These are phyloP conservation scores for Trichoplusia ni DNA, from an alignment of 1,140 invertebrate species.

Conservation along the genomic window DNA sequence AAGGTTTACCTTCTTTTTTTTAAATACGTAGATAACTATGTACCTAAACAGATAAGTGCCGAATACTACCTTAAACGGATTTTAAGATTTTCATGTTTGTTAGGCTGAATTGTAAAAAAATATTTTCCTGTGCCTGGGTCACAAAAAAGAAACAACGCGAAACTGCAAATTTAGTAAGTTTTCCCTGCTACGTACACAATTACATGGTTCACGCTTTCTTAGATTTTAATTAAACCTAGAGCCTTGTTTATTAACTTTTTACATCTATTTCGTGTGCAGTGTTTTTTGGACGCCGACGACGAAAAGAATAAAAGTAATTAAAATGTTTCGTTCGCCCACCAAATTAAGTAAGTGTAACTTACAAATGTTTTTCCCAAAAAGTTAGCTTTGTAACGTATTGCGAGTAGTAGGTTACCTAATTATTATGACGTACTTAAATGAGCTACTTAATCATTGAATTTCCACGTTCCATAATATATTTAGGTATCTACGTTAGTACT, in stretches of 20 bases:
- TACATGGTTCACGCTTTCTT: conserved; percentile 30
- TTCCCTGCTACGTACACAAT: conserved; percentile 3
- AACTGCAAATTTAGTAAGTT: not conserved
- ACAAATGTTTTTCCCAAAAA: not conserved
- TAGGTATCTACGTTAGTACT: too few species aligned
- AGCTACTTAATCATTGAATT: too few species aligned
- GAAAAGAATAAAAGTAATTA: conserved; percentile 52
- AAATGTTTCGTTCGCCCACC: conserved; percentile 41
- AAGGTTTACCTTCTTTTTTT: too few species aligned
- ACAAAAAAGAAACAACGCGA: too few species aligned
- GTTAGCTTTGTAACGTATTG: not conserved
- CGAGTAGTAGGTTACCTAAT: not conserved
- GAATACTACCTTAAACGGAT: too few species aligned
- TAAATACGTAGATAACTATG: too few species aligned
- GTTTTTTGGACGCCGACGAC: conserved; percentile 31
- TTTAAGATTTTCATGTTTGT: too few species aligned
- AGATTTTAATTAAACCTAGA: conserved; percentile 52
- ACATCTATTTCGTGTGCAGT: conserved; percentile 31
- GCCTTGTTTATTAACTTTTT: conserved; percentile 59
- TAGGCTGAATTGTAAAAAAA: too few species aligned
- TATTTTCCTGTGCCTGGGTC: too few species aligned
- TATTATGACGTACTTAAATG: too few species aligned
- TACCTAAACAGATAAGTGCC: too few species aligned
- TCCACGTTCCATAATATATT: too few species aligned
- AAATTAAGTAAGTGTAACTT: not conserved